Percentiles rank a stretch among this genome's conserved stretches.
These are phyloP conservation scores for Epicampocera succincta DNA, from an alignment of 2,888 invertebrate species.

Conservation along the genomic window DNA sequence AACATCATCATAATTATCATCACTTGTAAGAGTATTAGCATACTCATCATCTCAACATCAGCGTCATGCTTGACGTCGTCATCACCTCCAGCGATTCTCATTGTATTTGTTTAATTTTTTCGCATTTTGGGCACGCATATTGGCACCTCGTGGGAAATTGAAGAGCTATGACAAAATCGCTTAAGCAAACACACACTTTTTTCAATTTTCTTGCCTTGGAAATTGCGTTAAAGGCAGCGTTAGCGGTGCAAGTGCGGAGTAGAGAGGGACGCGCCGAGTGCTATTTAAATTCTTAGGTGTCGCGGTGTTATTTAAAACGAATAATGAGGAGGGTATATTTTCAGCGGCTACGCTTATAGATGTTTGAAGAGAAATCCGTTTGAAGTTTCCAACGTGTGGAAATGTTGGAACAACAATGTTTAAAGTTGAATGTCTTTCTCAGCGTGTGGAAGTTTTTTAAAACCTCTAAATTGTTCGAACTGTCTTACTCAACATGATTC, in stretches of 20 bases:
- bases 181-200: background rate
- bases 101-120: constrained; percentile 21
- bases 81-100: constrained; percentile 45
- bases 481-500: too few species aligned
- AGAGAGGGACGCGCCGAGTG: background rate
- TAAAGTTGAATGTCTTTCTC: too few species aligned
- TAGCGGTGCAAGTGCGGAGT: background rate
- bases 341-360: too few species aligned
- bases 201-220: constrained; percentile 2
- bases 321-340: too few species aligned
- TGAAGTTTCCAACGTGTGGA: too few species aligned
- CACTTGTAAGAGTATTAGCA: constrained; percentile 51
- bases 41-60: constrained; percentile 23
- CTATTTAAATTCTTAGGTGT: background rate
- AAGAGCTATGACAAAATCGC: constrained; percentile 50
- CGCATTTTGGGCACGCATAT: constrained; percentile 48
- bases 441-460: too few species aligned
- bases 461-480: too few species aligned
- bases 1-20: constrained; percentile 61
- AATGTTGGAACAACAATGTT: too few species aligned
- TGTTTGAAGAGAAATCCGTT: too few species aligned
- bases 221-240: constrained; percentile 11
- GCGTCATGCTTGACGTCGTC: constrained; percentile 4
- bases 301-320: background rate
- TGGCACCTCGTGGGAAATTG: constrained; percentile 59